Percentiles rank a stretch among this genome's conserved stretches.
phyloP scores from a whole-genome alignment of 2,888 invertebrate species.

The Drosophila anomalata region DNA sequence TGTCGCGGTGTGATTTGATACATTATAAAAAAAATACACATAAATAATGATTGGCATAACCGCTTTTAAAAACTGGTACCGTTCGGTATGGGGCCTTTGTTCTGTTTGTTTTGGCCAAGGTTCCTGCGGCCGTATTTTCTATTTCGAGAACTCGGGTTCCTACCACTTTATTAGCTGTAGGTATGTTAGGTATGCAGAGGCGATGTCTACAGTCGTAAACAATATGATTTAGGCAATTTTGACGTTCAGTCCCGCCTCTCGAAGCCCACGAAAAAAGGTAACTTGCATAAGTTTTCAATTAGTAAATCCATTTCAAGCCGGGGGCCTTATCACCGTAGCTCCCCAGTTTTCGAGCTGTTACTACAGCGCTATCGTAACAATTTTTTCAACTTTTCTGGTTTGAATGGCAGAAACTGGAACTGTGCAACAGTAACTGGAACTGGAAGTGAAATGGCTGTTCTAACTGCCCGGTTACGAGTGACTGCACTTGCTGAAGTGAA shows the following conservation, averaged over 20 bases:
- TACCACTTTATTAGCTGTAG: slow-evolving; percentile 13
- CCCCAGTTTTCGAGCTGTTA: background rate
- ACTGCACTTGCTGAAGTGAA: slow-evolving; percentile 61
- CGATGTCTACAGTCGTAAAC: background rate
- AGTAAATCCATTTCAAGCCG: slow-evolving; percentile 11
- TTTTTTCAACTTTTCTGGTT: slow-evolving; percentile 12
- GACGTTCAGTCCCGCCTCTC: too few relatives aligned
- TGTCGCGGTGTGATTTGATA: slow-evolving; percentile 37
- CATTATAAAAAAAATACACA: slow-evolving; percentile 22
- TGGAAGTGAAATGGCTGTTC: slow-evolving; percentile 15
- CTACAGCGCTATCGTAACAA: slow-evolving; percentile 1
- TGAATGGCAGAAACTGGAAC: slow-evolving; percentile 37
- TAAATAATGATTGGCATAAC: slow-evolving; percentile 40
- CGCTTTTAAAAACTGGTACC: slow-evolving; percentile 40
- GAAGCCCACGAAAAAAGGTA: background rate
- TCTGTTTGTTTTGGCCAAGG: slow-evolving; percentile 42
- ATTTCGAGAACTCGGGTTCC: slow-evolving; percentile 27
- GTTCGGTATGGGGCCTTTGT: slow-evolving; percentile 29
- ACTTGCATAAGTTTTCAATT: slow-evolving; percentile 33
- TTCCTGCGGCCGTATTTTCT: slow-evolving; percentile 16
- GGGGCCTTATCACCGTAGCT: slow-evolving; percentile 13
- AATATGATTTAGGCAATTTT: slow-evolving; percentile 3
- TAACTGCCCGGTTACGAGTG: slow-evolving; percentile 64
- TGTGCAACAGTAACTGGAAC: slow-evolving; percentile 32
- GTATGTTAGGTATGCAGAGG: background rate